phyloP scores from a whole-genome alignment of 2,888 invertebrate genomes.

The Conops quadrifasciatus region DNA sequence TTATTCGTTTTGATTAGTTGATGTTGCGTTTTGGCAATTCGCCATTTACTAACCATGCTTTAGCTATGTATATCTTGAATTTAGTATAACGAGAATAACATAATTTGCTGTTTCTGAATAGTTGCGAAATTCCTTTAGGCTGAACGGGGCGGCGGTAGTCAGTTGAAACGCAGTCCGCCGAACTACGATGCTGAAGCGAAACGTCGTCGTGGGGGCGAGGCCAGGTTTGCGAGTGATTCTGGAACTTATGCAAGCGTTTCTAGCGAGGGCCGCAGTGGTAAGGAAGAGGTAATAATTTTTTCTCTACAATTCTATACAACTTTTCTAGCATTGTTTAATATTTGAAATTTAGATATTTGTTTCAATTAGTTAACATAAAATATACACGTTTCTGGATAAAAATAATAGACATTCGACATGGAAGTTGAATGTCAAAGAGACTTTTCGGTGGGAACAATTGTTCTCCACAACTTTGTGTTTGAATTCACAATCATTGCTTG shows the following conservation, averaged over 20 bases:
- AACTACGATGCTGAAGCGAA: conserved; percentile 11
- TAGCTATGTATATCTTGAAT: conserved; percentile 37
- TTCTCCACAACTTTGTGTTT: too few species aligned
- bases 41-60: conserved; percentile 32
- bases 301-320: conserved; percentile 6
- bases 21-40: neutral
- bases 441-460: too few species aligned
- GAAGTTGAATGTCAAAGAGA: too few species aligned
- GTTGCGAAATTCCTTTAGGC: conserved; percentile 65
- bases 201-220: conserved; percentile 12
- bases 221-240: conserved; percentile 18
- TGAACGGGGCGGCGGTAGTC: conserved; percentile 46
- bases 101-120: conserved; percentile 70
- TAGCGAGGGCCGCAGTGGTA: conserved; percentile 32
- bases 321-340: neutral
- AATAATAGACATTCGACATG: too few species aligned
- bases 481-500: too few species aligned
- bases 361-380: too few species aligned
- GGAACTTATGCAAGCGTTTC: conserved; percentile 25
- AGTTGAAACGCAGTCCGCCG: conserved; percentile 19
- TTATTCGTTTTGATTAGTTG: neutral
- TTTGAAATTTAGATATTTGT: neutral
- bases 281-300: conserved; percentile 45
- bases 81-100: conserved; percentile 59
- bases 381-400: too few species aligned